Percentiles rank a stretch among this genome's conserved stretches.
Conservation (phyloP, 2,797 vertebrate species). For the Bryconaethiops microstoma region DNA sequence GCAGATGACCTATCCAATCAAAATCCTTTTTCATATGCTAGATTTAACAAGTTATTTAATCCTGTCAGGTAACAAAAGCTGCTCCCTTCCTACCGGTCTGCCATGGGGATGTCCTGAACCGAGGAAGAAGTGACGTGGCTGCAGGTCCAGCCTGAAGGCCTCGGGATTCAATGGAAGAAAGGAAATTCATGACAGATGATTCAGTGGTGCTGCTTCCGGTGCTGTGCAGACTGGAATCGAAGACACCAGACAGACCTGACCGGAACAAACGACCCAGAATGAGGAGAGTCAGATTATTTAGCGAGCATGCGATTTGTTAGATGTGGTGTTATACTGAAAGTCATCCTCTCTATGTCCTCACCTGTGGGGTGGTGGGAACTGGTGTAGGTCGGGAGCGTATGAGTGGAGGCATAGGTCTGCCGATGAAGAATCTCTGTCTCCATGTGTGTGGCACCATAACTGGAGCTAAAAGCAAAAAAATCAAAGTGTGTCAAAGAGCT, state of each 20-base stretch:
- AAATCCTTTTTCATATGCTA: too few species aligned
- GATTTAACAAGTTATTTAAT: too few species aligned
- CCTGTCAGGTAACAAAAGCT: neutral
- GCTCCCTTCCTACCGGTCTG: constrained; percentile 81
- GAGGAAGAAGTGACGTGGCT: constrained; percentile 90
- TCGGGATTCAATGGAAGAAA: constrained; percentile 92
- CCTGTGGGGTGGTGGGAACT: constrained; percentile 88
- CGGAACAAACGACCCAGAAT: neutral
- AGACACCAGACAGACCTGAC: constrained; percentile 82
- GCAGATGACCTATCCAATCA: too few species aligned
- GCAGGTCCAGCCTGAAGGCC: constrained; percentile 92
- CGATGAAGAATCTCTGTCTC: constrained; percentile 93
- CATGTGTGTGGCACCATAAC: constrained; percentile 92
- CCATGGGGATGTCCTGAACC: constrained; percentile 93
- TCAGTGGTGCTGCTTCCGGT: constrained; percentile 90
- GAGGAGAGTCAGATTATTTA: neutral
- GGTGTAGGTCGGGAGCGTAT: constrained; percentile 91
- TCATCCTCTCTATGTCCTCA: constrained; percentile 61
- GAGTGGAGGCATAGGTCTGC: constrained; percentile 87
- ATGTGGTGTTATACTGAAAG: too few species aligned
- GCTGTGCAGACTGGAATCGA: constrained; percentile 84
- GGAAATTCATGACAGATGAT: constrained; percentile 95
- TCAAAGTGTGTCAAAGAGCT: too few species aligned
- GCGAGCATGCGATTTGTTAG: neutral
- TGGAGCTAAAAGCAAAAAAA: constrained; percentile 78